phyloP scores from a whole-genome alignment of 64 coral and sea anemone species.

The Exaiptasia diaphana region DNA sequence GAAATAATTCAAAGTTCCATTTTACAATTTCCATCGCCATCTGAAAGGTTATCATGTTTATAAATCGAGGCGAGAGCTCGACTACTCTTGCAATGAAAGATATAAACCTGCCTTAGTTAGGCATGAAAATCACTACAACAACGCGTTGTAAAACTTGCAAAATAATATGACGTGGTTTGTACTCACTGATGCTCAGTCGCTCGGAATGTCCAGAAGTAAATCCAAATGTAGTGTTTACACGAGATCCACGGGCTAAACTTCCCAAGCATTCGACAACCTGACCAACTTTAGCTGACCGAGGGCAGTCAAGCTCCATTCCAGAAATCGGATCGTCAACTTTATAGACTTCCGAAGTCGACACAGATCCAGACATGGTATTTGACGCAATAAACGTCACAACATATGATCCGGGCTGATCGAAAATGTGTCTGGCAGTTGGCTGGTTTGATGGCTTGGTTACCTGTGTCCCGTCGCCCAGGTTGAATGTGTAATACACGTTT shows the following conservation, averaged over 20 bases:
- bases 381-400: slow-evolving; percentile 44
- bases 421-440: slow-evolving; percentile 46
- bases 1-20: no score
- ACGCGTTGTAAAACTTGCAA: no score
- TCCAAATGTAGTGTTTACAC: slow-evolving; percentile 69
- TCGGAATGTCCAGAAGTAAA: slow-evolving; percentile 46
- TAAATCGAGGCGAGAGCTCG: no score
- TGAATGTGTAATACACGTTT: slow-evolving; percentile 19
- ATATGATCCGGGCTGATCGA: slow-evolving; percentile 66
- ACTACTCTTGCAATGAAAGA: no score
- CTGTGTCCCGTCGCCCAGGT: slow-evolving; percentile 51
- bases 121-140: no score
- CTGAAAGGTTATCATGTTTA: no score
- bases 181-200: slow-evolving; percentile 62
- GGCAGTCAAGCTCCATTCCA: slow-evolving; percentile 45
- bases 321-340: slow-evolving; percentile 51
- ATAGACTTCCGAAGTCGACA: slow-evolving; percentile 48
- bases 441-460: background rate
- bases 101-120: no score
- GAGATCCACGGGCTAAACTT: slow-evolving; percentile 51
- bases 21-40: no score
- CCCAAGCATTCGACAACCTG: slow-evolving; percentile 70
- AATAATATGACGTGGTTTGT: no score
- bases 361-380: slow-evolving; percentile 41
- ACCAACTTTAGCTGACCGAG: slow-evolving; percentile 48